A percentile compares a stretch with the other conserved stretches of the same genome.
Evolutionary conservation across 1,140 invertebrate species (phyloP).

Genomic region (Musca vetustissima): DNA sequence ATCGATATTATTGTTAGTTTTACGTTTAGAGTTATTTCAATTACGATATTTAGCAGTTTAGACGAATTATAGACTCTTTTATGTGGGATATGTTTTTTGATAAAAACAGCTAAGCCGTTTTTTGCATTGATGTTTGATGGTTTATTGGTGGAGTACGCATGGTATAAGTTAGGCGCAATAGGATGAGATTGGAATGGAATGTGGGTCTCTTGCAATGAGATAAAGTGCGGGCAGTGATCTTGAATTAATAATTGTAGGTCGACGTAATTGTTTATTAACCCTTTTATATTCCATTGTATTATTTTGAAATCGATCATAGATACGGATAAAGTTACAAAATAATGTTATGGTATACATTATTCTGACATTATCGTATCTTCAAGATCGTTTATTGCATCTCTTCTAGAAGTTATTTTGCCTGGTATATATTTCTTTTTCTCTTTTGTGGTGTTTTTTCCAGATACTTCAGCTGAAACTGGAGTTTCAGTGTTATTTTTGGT

Average conservation of each 20-base stretch:
- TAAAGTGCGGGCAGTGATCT: neutral
- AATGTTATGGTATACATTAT: neutral
- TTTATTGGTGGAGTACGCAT: neutral
- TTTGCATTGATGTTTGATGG: neutral
- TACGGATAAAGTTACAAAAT: neutral
- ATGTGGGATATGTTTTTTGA: neutral
- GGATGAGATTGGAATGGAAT: neutral
- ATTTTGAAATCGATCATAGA: no score
- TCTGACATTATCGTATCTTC: neutral
- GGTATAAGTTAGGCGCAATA: neutral
- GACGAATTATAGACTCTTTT: neutral
- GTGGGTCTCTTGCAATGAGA: neutral
- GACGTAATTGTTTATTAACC: neutral
- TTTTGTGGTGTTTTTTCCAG: no score
- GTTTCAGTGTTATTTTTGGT: no score
- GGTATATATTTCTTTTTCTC: no score
- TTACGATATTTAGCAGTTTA: neutral
- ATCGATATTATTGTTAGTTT: neutral
- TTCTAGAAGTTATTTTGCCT: no score
- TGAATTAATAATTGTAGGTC: neutral
- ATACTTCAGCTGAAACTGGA: no score
- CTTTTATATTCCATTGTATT: neutral
- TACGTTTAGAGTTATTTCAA: neutral
- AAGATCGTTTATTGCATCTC: neutral
- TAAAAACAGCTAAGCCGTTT: neutral